These are phyloP conservation scores for Parasteatoda tepidariorum DNA, from an alignment of 1,140 invertebrate genomes.

Conservation along the genomic window DNA sequence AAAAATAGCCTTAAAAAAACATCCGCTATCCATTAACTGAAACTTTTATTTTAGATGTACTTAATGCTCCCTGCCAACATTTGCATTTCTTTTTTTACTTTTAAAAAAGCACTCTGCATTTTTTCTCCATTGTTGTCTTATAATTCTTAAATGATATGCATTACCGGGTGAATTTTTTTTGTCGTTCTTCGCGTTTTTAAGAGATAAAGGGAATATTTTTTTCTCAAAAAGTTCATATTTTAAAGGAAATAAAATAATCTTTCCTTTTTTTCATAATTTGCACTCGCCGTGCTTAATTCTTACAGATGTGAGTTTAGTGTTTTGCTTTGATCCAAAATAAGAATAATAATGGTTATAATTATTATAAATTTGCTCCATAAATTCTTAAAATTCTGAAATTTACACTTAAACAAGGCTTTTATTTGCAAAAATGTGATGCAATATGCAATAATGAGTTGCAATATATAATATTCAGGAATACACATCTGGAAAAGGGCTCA, in stretches of 20 bases:
- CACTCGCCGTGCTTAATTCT: neutral
- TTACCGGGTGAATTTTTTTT: conserved; percentile 18
- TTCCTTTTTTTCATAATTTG: neutral
- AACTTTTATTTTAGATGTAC: conserved; percentile 57
- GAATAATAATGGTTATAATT: too few relatives aligned
- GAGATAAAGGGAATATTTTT: neutral
- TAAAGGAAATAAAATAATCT: neutral
- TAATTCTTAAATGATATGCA: conserved; percentile 41
- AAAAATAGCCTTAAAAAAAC: conserved; percentile 21
- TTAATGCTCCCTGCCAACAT: conserved; percentile 56
- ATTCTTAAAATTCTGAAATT: too few relatives aligned
- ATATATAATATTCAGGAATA: too few relatives aligned
- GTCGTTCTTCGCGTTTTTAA: neutral
- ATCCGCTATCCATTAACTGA: conserved; percentile 52
- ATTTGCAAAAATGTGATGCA: too few relatives aligned
- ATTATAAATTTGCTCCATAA: too few relatives aligned
- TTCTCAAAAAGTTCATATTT: neutral
- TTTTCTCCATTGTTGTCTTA: conserved; percentile 23
- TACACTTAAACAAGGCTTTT: too few relatives aligned
- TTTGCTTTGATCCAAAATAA: too few relatives aligned
- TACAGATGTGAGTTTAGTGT: neutral
- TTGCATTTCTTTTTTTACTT: conserved; percentile 50
- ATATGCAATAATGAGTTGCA: too few relatives aligned
- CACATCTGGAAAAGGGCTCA: too few relatives aligned
- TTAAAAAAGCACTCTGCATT: conserved; percentile 19